phyloP scores from a whole-genome alignment of 2,113 vertebrate species.

The Ardeotis arabs region DNA sequence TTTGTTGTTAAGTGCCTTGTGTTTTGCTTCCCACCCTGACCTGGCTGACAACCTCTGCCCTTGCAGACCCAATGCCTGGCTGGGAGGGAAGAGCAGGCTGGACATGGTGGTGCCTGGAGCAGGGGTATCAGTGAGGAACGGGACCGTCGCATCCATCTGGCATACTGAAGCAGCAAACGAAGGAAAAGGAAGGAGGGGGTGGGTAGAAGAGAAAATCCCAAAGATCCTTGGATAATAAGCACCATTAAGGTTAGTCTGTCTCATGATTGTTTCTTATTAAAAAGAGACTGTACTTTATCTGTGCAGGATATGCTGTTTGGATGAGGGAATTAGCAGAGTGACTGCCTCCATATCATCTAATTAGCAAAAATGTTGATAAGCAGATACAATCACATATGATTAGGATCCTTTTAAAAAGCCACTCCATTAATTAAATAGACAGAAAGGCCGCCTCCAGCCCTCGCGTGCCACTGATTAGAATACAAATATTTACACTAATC shows the following conservation, averaged over 20 bases:
- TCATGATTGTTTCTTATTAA: constrained; percentile 79
- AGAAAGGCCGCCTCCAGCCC: constrained; percentile 79
- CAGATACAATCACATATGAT: constrained; percentile 86
- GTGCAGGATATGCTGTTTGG: constrained; percentile 79
- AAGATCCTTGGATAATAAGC: constrained; percentile 74
- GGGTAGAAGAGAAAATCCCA: constrained; percentile 54
- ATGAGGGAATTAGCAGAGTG: constrained; percentile 81
- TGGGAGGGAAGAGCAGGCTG: background rate
- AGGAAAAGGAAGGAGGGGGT: constrained; percentile 15
- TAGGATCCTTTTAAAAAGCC: constrained; percentile 88
- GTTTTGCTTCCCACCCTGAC: background rate
- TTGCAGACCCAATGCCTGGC: background rate
- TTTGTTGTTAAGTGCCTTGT: background rate
- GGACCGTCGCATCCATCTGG: constrained; percentile 3
- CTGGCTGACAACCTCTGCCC: background rate
- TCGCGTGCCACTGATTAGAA: constrained; percentile 78
- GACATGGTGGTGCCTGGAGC: background rate
- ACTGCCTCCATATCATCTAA: constrained; percentile 85
- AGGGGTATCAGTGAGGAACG: background rate
- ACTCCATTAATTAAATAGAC: constrained; percentile 88
- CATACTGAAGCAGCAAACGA: constrained; percentile 11
- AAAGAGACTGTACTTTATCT: constrained; percentile 79
- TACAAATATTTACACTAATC: constrained; percentile 80
- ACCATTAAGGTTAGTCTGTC: constrained; percentile 78
- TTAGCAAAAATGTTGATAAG: constrained; percentile 86